These are phyloP conservation scores for Holacanthella duospinosa DNA, from an alignment of 2,888 invertebrate genomes.

Conservation along the genomic window DNA sequence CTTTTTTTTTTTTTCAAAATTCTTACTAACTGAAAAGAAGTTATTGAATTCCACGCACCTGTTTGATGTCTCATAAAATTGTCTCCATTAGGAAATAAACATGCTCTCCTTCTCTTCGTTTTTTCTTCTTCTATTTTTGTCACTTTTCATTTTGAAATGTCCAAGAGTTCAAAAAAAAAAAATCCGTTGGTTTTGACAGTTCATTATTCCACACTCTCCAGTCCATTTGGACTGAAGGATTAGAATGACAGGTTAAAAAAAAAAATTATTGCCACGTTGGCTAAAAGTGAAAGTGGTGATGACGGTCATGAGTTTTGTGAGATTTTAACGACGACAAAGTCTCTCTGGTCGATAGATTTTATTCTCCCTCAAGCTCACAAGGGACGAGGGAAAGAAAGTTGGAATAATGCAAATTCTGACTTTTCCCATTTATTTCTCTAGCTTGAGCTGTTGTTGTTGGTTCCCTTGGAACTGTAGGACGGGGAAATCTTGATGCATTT, in stretches of 20 bases:
- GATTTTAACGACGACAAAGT: not conserved
- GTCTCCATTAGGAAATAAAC: constrained; percentile 6
- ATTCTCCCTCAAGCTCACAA: not conserved
- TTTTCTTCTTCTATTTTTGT: not conserved
- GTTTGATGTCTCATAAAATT: constrained; percentile 6
- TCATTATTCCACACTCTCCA: not conserved
- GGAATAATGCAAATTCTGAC: not conserved
- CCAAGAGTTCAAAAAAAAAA: too few relatives aligned
- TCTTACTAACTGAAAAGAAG: not conserved
- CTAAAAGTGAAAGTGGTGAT: too few relatives aligned
- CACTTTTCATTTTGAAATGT: not conserved
- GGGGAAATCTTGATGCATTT: not conserved
- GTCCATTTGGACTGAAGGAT: too few relatives aligned
- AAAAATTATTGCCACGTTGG: too few relatives aligned
- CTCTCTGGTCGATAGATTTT: not conserved
- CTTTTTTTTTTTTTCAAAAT: not conserved
- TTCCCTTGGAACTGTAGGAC: not conserved
- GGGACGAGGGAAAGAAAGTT: too few relatives aligned
- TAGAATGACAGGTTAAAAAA: too few relatives aligned
- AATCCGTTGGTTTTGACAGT: too few relatives aligned
- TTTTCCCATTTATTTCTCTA: not conserved
- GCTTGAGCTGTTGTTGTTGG: not conserved
- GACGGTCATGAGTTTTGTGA: not conserved
- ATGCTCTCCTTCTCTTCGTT: not conserved
- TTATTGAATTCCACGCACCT: constrained; percentile 4